Evolutionary conservation across 2,888 invertebrate genomes (phyloP).

Genomic region (Euspilapteryx auroguttella): DNA sequence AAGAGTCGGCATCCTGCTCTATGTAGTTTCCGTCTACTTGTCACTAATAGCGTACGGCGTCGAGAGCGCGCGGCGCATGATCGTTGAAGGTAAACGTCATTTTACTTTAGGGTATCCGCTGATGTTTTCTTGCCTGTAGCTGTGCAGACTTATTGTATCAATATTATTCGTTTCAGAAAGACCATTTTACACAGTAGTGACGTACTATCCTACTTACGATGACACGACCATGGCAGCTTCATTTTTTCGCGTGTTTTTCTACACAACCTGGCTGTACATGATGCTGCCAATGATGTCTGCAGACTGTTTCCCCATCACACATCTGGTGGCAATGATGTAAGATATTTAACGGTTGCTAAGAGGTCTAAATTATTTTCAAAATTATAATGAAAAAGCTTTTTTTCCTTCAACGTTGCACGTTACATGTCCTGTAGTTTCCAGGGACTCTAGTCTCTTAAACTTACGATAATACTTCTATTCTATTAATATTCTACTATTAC

Average conservation of each 20-base stretch:
- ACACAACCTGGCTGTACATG: constrained; percentile 40
- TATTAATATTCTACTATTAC: no score
- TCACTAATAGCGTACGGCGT: constrained; percentile 33
- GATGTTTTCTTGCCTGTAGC: background rate
- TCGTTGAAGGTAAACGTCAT: constrained; percentile 23
- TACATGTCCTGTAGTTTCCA: no score
- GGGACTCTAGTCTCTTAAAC: no score
- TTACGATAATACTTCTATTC: no score
- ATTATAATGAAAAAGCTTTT: no score
- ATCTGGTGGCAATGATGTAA: constrained; percentile 29
- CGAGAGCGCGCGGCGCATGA: constrained; percentile 26
- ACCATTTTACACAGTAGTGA: constrained; percentile 46
- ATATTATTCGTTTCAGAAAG: constrained; percentile 25
- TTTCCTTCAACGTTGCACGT: no score
- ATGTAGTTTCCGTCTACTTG: constrained; percentile 33
- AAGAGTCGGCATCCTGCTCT: constrained; percentile 26
- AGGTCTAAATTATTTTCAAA: no score
- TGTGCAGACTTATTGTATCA: no score
- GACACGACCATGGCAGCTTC: constrained; percentile 23
- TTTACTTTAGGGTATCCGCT: background rate
- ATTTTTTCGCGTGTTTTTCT: constrained; percentile 31
- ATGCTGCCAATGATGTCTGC: constrained; percentile 49
- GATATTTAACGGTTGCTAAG: no score
- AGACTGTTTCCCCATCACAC: constrained; percentile 41
- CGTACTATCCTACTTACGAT: constrained; percentile 32